Evolutionary conservation across 1,140 invertebrate species (phyloP), one percentile per base, ranked within the genome.

Genomic region (Lepidurus arcticus): DNA sequence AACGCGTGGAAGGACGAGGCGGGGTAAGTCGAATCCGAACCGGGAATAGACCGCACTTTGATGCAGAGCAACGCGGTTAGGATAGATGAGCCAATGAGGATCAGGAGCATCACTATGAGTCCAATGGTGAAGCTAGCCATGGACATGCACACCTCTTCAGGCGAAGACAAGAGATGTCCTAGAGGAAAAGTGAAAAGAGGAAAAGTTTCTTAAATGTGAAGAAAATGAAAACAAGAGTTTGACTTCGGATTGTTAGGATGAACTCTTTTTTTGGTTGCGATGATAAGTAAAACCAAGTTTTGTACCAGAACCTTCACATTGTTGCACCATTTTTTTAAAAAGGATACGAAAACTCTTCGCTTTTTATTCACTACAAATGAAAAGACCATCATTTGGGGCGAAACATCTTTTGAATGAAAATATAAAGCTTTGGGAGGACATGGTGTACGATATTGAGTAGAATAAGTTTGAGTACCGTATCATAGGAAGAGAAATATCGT

Each of bases 81-180:
- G 13, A 86, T 76, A 78, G 83, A 85, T 75, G 85, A 85, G 9
- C 81, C 79, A 7, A 84, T 81, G 42, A 87, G 81, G 42, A 88
- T 80, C 11, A 84, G 82, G n/a, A 87, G 81, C 78, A 87, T 80
- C 24, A 86, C 78, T 16, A 83, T 81, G 0, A 85, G 82, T 8
- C 82, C 81, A 7, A 84, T 81, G 2, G 87, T 81, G 81, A 88
- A 87, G 76, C 82, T 83, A n/a, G 83, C 80, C n/a, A 82, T 81
- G 1, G 86, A 83, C 82, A 88, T 82, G 79, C 87, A 88, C 42
- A 88, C 82, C 21, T 83, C 83, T 26, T 85, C 84, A 21, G 78
- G 42, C 8, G n/a, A 45, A 45, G 74, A 42, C 44, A 73, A 10
- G 7, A 42, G 75, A 3, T 80, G 47, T 16, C 74, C 75, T 81